These are phyloP conservation scores for Anoplolepis gracilipes DNA, from an alignment of 1,140 invertebrate genomes.

Conservation along the genomic window DNA sequence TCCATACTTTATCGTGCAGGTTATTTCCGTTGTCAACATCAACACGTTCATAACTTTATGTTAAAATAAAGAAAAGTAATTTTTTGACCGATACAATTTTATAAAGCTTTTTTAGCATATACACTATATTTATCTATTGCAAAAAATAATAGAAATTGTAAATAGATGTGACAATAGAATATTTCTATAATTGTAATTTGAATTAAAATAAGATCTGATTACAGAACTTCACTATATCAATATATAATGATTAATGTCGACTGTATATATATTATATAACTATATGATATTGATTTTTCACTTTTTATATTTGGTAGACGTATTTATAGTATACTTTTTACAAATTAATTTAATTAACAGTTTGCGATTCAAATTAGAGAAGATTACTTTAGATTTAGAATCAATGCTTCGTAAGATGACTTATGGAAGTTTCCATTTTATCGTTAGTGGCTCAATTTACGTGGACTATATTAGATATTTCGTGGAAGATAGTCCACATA, in stretches of 20 bases:
- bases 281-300: neutral
- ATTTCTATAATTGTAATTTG: too few species aligned
- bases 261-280: neutral
- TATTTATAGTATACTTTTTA: neutral
- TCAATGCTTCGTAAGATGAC: neutral
- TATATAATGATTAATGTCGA: neutral
- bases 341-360: neutral
- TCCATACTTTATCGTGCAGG: conserved; percentile 7
- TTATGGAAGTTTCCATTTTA: conserved; percentile 17
- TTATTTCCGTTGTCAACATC: conserved; percentile 20
- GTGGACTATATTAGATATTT: conserved; percentile 26
- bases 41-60: neutral
- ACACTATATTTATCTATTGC: conserved; percentile 26
- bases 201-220: neutral
- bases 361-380: neutral
- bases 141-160: neutral
- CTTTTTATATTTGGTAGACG: neutral
- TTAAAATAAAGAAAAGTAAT: neutral
- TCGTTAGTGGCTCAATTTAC: neutral
- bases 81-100: neutral
- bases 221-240: neutral
- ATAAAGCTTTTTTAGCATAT: neutral
- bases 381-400: conserved; percentile 24
- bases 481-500: neutral
- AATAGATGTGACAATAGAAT: neutral